Base-by-base conservation (phyloP, 2,797 vertebrate genomes). In the Eospalax fontanierii region DNA sequence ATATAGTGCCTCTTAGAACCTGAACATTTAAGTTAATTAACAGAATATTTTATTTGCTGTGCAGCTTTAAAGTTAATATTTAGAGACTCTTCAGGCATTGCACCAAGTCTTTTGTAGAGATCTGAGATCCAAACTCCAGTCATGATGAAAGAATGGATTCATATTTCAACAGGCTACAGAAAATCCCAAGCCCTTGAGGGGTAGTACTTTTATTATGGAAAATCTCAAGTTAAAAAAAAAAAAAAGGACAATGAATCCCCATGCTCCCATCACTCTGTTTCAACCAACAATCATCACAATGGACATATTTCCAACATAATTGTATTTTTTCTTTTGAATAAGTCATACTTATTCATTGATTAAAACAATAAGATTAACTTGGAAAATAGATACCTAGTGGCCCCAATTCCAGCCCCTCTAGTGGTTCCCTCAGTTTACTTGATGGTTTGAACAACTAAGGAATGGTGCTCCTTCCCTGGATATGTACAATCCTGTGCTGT, bases 301-400 rank as follows among this genome's bases (percentile, higher is more conserved):
- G 24, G 24, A 61, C 57, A n/a, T 33, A 70, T 79, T 85, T 89
- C 14, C 7, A 22, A 93, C 80, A 57, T 38, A 33, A 74, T 74
- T 71, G 30, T 43, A 74, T 84, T 71, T 81, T 89, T 87, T 73
- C 66, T 75, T 90, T 93, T 57, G 35, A 15, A 87, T 78, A 90
- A 46, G 30, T 87, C 65, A 46, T 66, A 68, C 12, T 54, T 86
- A 50, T 80, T 73, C n/a, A 43, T 15, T 68, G 24, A 70, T 57
- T 40, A 43, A 90, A 88, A 90, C 30, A 70, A 24, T 3, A 18
- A 26, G 30, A 40, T 68, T 81, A 82, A 54, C 19, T 24, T 76
- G 63, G 82, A 83, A 63, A 54, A 70, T 10, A 54, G 76, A 87
- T 24, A 33, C 10, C 21, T 66, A 33, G 26, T 65, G 22, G 59